Evolutionary conservation across 2,888 invertebrate species (phyloP), one percentile per base, ranked within the genome.

Genomic region (Hyposoter didymator): DNA sequence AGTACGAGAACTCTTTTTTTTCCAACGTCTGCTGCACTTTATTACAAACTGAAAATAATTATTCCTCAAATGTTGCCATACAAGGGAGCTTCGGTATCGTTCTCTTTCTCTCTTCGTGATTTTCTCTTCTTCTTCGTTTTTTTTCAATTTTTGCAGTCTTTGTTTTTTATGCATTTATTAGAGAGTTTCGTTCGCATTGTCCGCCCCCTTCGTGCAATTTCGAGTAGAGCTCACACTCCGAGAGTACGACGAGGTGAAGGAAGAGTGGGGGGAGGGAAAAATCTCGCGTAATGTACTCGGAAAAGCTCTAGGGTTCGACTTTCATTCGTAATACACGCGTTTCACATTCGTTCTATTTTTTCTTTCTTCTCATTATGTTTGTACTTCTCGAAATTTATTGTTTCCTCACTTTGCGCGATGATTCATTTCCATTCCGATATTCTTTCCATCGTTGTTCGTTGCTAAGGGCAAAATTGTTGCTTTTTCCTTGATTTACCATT

Each of bases 31-130:
- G 43, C 19, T 49, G 55, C 62, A 74, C 76, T 81, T 83, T 84
- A 88, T 83, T 82, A 75, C 83, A 81, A 82, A 88, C 87, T 88
- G 85, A 72, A 86, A 88, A 83, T 88, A 86, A 87, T 87, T 85
- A 88, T 88, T 88, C 85, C 75, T 80, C 78, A 83, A 82, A 85
- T 79, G 67, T 84, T 69, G 67, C 47, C 49, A 55, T 32, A 62
- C 59, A 45, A 32, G 8, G 59, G 62, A 84, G 73, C 32, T 22
- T 49, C 45, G 45, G 17, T 64, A 35, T 49, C 62, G n/a, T 28
- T 39, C 19, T 22, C 35, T 6, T 64, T 35, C 35, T 32, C 12
- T 64, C 0, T 64, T 32, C n/a, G 1, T 39, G 35, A n/a, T 12
- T 43, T 62, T n/a, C 69, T 69, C 76, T 47, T 19, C n/a, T 64